Percentiles rank a stretch among this genome's conserved stretches.
Conservation (phyloP, 1,140 invertebrate species). For the Sycophaga agraensis region DNA sequence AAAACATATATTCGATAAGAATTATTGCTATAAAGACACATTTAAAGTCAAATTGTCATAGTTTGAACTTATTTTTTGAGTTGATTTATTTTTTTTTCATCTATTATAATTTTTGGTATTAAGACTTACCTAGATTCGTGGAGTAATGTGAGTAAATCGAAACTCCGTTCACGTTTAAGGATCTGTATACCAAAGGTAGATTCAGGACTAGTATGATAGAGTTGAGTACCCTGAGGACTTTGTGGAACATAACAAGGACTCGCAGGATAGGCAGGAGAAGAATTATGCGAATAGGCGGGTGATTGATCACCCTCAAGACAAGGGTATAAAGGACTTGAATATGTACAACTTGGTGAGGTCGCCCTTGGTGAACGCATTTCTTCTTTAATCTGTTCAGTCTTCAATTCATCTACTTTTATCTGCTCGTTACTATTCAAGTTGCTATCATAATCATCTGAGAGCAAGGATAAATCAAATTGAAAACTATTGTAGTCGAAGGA, state of each 20-base stretch:
- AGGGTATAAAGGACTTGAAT: constrained; percentile 62
- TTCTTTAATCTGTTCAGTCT: constrained; percentile 51
- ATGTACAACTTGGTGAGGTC: constrained; percentile 52
- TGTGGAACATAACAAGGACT: constrained; percentile 60
- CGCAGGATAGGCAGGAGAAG: constrained; percentile 63
- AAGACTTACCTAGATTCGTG: constrained; percentile 53
- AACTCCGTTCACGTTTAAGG: constrained; percentile 56
- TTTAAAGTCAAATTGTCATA: too few relatives aligned
- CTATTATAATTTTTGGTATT: background rate
- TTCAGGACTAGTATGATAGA: constrained; percentile 59
- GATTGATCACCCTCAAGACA: constrained; percentile 58
- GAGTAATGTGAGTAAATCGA: constrained; percentile 55
- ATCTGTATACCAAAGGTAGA: constrained; percentile 21
- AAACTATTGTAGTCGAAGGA: constrained; percentile 68
- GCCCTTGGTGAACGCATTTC: constrained; percentile 51
- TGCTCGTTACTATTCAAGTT: too few relatives aligned
- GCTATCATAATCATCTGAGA: constrained; percentile 62
- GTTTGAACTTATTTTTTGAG: too few relatives aligned
- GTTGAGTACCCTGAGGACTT: constrained; percentile 57
- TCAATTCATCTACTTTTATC: constrained; percentile 29
- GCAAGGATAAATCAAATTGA: constrained; percentile 74
- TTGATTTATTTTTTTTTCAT: too few relatives aligned
- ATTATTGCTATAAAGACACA: too few relatives aligned
- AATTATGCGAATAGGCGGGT: constrained; percentile 61
- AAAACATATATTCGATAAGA: too few relatives aligned